phyloP scores from a whole-genome alignment of 2,888 invertebrate species.

The Pherbina coryleti region DNA sequence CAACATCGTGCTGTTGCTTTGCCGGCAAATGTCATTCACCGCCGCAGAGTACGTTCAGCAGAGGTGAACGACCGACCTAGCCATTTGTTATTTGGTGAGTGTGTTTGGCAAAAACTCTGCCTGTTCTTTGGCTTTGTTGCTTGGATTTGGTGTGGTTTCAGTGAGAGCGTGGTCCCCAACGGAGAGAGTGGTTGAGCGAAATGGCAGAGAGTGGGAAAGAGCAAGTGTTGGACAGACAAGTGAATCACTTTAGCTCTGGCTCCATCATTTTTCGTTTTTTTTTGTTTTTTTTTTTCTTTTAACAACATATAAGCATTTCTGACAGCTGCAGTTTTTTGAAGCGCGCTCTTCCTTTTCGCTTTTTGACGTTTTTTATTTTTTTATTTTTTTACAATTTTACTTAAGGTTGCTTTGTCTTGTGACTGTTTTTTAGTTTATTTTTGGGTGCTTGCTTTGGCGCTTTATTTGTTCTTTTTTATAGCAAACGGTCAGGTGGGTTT shows the following conservation, averaged over 20 bases:
- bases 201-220: neutral
- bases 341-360: neutral
- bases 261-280: constrained; percentile 1
- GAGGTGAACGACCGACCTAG: constrained; percentile 70
- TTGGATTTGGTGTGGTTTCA: constrained; percentile 17
- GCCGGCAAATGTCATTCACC: constrained; percentile 49
- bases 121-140: constrained; percentile 31
- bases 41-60: constrained; percentile 44
- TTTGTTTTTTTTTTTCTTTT: neutral
- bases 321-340: constrained; percentile 16
- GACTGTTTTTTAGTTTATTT: neutral
- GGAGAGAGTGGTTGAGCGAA: neutral
- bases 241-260: neutral
- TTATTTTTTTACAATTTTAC: neutral
- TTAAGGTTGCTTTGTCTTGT: neutral
- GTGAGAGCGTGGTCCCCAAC: neutral
- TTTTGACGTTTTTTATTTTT: neutral
- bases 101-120: constrained; percentile 38
- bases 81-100: constrained; percentile 62
- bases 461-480: neutral
- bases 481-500: too few species aligned
- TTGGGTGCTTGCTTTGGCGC: neutral
- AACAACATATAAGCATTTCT: neutral
- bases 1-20: constrained; percentile 29
- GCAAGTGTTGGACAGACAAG: neutral